A percentile compares a stretch with the other conserved stretches of the same genome.
Conservation (phyloP, 2,888 invertebrate genomes). For the Eristalinus aeneus region DNA sequence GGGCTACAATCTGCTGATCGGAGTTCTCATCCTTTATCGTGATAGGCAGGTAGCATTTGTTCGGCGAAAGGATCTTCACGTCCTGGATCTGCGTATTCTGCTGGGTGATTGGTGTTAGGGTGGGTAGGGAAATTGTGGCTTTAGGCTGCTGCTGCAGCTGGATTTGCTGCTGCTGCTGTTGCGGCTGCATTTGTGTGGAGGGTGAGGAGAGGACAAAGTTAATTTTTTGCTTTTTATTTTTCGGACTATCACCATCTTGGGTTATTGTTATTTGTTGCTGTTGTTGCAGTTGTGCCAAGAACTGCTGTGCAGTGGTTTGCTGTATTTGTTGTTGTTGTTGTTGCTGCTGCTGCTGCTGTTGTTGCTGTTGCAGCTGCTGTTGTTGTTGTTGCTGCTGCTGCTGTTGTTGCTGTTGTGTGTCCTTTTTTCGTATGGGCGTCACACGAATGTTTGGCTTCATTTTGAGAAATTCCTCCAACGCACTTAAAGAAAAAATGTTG, state of each 20-base stretch:
- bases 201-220: slow-evolving; percentile 79
- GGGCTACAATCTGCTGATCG: slow-evolving; percentile 80
- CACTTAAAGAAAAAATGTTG: slow-evolving; percentile 72
- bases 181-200: slow-evolving; percentile 69
- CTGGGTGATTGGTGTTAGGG: slow-evolving; percentile 62
- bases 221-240: slow-evolving; percentile 78
- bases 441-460: slow-evolving; percentile 80
- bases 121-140: slow-evolving; percentile 69
- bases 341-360: slow-evolving; percentile 69
- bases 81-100: slow-evolving; percentile 71
- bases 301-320: slow-evolving; percentile 68
- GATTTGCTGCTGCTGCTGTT: slow-evolving; percentile 52
- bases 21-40: slow-evolving; percentile 80
- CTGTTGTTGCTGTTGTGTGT: slow-evolving; percentile 27
- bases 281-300: slow-evolving; percentile 59
- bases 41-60: slow-evolving; percentile 79
- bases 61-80: slow-evolving; percentile 76
- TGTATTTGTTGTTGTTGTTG: slow-evolving; percentile 72
- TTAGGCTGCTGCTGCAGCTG: slow-evolving; percentile 70
- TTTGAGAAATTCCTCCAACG: slow-evolving; percentile 78
- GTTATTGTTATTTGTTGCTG: slow-evolving; percentile 74
- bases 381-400: slow-evolving; percentile 70
- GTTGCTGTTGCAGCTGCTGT: slow-evolving; percentile 68
- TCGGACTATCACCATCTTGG: slow-evolving; percentile 62
- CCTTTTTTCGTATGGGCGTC: slow-evolving; percentile 75